phyloP scores from a whole-genome alignment of 1,140 invertebrate genomes.

The Contarinia nasturtii region DNA sequence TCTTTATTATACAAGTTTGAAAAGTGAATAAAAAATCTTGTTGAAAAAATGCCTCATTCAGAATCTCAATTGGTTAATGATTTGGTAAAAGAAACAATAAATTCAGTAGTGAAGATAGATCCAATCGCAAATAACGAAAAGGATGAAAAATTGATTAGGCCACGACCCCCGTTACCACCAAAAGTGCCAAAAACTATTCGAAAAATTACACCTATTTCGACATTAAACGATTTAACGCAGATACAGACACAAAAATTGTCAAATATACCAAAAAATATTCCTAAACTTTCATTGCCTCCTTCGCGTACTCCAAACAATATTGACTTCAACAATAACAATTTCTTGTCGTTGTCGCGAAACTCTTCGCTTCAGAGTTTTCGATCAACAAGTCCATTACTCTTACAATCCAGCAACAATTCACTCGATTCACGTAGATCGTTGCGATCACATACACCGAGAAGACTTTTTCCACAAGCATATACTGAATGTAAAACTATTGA shows the following conservation, averaged over 20 bases:
- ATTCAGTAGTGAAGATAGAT: not conserved
- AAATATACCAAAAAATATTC: too few relatives aligned
- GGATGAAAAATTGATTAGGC: not conserved
- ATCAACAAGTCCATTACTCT: slow-evolving; percentile 18
- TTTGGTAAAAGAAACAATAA: not conserved
- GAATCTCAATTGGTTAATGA: too few relatives aligned
- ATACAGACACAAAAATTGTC: too few relatives aligned
- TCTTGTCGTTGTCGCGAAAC: not conserved
- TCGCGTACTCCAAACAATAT: too few relatives aligned
- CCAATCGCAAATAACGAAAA: not conserved
- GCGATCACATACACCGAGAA: slow-evolving; percentile 27
- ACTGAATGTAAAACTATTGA: slow-evolving; percentile 25
- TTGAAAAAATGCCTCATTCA: too few relatives aligned
- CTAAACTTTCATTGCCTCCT: too few relatives aligned
- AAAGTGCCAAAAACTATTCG: not conserved
- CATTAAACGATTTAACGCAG: too few relatives aligned
- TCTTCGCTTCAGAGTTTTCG: slow-evolving; percentile 10
- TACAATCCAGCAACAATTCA: slow-evolving; percentile 4
- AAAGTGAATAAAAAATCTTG: too few relatives aligned
- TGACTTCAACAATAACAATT: too few relatives aligned
- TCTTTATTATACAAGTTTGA: too few relatives aligned
- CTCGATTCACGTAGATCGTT: not conserved
- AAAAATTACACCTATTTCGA: too few relatives aligned
- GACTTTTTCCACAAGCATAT: slow-evolving; percentile 40
- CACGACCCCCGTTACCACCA: not conserved